These are phyloP conservation scores for Diadumene lineata DNA, from an alignment of 92 coral and sea anemone species.

Conservation along the genomic window DNA sequence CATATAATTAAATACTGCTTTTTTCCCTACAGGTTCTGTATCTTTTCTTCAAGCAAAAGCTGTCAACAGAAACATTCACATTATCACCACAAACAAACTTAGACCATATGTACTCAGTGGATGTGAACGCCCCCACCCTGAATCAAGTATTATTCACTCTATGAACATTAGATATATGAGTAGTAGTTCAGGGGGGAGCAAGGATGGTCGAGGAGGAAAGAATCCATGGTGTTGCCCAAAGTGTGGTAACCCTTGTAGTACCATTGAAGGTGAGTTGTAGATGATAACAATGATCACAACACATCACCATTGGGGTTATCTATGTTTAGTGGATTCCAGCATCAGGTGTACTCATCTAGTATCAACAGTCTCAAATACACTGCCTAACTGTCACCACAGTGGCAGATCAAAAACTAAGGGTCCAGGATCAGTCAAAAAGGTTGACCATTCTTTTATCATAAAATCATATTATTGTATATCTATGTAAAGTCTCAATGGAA, in stretches of 20 bases:
- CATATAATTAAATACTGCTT: not conserved
- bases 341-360: too few species aligned
- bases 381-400: too few species aligned
- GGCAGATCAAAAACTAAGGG: too few species aligned
- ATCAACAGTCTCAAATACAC: too few species aligned
- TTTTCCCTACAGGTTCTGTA: not conserved
- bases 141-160: conserved; percentile 25
- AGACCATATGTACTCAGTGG: conserved; percentile 13
- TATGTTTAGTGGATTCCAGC: too few species aligned
- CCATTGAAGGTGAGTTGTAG: conserved; percentile 71
- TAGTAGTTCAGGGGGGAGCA: conserved; percentile 55
- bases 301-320: too few species aligned
- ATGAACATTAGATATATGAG: conserved; percentile 24
- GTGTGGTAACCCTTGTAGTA: conserved; percentile 97
- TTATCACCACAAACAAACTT: conserved; percentile 2
- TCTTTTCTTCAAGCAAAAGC: not conserved
- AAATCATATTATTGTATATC: too few species aligned
- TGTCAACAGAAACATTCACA: conserved; percentile 19
- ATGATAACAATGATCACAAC: not conserved
- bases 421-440: too few species aligned
- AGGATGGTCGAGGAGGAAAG: conserved; percentile 73
- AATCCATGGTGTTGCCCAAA: conserved; percentile 92
- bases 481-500: too few species aligned
- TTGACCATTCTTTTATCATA: too few species aligned
- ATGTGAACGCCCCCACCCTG: conserved; percentile 38